Evolutionary conservation across 2,888 invertebrate genomes (phyloP).

Genomic region (Gnatocerus cornutus): DNA sequence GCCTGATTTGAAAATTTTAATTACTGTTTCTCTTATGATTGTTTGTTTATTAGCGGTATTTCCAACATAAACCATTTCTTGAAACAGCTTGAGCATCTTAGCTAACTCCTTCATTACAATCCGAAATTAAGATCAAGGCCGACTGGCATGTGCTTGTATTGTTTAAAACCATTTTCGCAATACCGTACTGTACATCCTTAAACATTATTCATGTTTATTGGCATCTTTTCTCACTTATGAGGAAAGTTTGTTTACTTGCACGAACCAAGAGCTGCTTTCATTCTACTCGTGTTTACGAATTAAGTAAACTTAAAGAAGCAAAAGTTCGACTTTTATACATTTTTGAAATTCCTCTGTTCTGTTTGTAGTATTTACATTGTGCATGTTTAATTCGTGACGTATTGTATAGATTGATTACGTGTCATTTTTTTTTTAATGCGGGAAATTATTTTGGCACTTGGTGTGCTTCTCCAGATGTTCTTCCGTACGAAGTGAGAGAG

Average conservation of each 20-base stretch:
- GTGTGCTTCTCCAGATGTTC: conserved; percentile 28
- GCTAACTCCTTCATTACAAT: not conserved
- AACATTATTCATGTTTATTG: conserved; percentile 23
- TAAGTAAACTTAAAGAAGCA: not conserved
- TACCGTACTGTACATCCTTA: not conserved
- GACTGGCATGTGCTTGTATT: not conserved
- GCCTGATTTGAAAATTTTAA: too few species aligned
- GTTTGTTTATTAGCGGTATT: too few species aligned
- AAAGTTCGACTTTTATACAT: not conserved
- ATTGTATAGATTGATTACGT: too few species aligned
- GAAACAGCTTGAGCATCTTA: not conserved
- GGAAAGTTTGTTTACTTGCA: conserved; percentile 16
- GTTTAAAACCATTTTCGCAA: not conserved
- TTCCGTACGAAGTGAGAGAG: not conserved
- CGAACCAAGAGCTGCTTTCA: conserved; percentile 7
- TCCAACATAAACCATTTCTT: too few species aligned
- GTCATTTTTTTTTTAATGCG: too few species aligned
- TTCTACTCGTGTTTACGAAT: conserved; percentile 14
- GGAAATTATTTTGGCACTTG: not conserved
- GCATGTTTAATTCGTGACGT: too few species aligned
- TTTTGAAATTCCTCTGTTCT: conserved; percentile 2
- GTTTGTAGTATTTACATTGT: too few species aligned
- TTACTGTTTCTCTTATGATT: too few species aligned
- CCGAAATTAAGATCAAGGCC: not conserved
- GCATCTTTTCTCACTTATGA: conserved; percentile 19